Percentiles rank a stretch among this genome's conserved stretches.
phyloP scores from a whole-genome alignment of 2,888 invertebrate genomes.

The Leptinotarsa rubiginosa region DNA sequence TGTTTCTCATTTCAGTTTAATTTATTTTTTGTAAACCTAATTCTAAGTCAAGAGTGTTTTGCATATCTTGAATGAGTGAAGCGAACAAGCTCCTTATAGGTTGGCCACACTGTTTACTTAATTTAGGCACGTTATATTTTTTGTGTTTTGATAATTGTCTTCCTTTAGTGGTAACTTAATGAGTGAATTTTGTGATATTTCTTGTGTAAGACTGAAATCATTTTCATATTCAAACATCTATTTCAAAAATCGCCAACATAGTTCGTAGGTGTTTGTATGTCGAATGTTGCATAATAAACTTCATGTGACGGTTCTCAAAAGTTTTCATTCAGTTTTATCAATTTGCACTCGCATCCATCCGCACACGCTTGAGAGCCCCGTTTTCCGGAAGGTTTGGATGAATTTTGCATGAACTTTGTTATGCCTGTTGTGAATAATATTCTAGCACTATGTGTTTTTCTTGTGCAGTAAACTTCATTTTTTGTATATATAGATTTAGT shows the following conservation, averaged over 20 bases:
- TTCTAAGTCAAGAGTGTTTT: not conserved
- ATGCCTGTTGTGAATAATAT: constrained; percentile 44
- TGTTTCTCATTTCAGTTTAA: not conserved
- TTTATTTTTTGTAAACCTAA: not conserved
- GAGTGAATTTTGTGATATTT: constrained; percentile 54
- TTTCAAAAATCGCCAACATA: constrained; percentile 29
- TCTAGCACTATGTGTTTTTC: constrained; percentile 43
- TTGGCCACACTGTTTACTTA: constrained; percentile 26
- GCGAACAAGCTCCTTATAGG: constrained; percentile 28
- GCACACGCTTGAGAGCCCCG: not conserved
- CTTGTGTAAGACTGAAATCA: constrained; percentile 50
- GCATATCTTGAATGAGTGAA: not conserved
- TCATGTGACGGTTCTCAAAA: constrained; percentile 31
- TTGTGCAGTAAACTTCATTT: constrained; percentile 33
- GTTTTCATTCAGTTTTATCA: not conserved
- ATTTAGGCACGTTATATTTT: constrained; percentile 29
- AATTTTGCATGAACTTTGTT: constrained; percentile 46
- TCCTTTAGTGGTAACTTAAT: constrained; percentile 43
- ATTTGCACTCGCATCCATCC: constrained; percentile 1
- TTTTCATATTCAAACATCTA: constrained; percentile 43
- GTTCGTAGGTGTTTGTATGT: constrained; percentile 35
- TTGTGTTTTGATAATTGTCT: constrained; percentile 40
- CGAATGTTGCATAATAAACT: constrained; percentile 39
- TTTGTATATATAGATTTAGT: constrained; percentile 40
- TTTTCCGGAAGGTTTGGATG: constrained; percentile 1